Evolutionary conservation across 2,113 vertebrate species (phyloP), one percentile per base, ranked within the genome.

Genomic region (Esox niger): DNA sequence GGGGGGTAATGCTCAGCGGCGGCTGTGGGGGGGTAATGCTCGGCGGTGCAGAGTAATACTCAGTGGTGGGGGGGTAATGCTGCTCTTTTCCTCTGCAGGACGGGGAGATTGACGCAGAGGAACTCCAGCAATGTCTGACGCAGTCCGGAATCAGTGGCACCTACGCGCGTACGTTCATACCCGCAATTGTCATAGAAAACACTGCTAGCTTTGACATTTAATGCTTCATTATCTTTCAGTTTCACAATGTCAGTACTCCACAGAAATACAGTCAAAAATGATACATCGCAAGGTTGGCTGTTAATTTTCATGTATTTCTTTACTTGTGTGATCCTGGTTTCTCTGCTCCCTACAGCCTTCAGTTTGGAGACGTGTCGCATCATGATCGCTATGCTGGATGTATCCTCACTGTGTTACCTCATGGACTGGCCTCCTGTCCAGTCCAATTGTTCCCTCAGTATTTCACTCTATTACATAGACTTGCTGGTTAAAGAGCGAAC

Each of bases 301-400:
- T 43, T 43, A 15, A 4, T 17, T 43, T 43, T 0, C 15, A 43
- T 38, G 35, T 38, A 15, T 15, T 2, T 38, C 54, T 43, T 31
- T 56, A 1, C 3, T 26, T 66, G 26, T 32, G 23, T 52, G 5
- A 33, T 17, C 38, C 1, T 25, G 7, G 20, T 59, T 46, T 68
- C 69, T 64, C 13, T 30, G 55, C 56, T 69, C 61, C n/a, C 86
- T 81, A 17, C 85, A 96, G 94, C 94, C 1, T 96, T 98, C 88
- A 94, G 94, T 81, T 81, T 96, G 88, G 93, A 96, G 70, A 94
- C 94, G 0, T 96, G 94, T 82, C 89, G 93, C 86, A 90, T 96
- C 88, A 95, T 95, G 93, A 93, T 96, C 23, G 90, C 93, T 7
- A 93, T 95, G 93, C 87, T 96, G 46, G 93, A 95, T 79, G 93